Conservation (phyloP, 2,888 invertebrate species). For the Machimus atricapillus region DNA sequence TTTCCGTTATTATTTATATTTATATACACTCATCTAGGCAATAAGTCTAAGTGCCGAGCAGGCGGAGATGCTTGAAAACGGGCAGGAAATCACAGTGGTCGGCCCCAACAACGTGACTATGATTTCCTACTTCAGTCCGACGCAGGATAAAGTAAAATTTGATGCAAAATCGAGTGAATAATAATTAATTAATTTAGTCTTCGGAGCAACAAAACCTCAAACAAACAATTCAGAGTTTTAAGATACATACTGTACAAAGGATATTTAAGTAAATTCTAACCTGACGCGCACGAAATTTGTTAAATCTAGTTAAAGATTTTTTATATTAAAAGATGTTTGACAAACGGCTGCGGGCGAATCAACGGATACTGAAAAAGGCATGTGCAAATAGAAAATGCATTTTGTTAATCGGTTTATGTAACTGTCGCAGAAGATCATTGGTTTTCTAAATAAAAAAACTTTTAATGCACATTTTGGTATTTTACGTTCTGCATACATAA, state of each 20-base stretch:
- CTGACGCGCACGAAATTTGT: not conserved
- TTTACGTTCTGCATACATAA: not conserved
- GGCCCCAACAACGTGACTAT: not conserved
- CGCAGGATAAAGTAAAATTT: not conserved
- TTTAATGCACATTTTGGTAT: not conserved
- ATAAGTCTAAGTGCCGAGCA: slow-evolving; percentile 2
- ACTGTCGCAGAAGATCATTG: not conserved
- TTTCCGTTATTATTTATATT: not conserved
- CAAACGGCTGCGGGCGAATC: not conserved
- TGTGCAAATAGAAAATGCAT: not conserved
- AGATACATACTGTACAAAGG: not conserved
- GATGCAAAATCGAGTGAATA: not conserved
- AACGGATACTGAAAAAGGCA: not conserved
- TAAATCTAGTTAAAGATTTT: not conserved
- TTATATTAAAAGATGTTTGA: not conserved
- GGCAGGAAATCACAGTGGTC: slow-evolving; percentile 2
- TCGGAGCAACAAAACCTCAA: not conserved
- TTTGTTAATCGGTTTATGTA: not conserved
- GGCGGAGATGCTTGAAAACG: not conserved
- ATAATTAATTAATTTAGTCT: not conserved
- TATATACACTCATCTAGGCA: not conserved
- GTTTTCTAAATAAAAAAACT: not conserved
- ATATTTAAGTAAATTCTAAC: not conserved
- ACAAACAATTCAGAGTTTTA: not conserved
- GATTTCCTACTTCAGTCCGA: not conserved